Conservation (phyloP, 2,797 vertebrate species). For the Protosalanx chinensis region DNA sequence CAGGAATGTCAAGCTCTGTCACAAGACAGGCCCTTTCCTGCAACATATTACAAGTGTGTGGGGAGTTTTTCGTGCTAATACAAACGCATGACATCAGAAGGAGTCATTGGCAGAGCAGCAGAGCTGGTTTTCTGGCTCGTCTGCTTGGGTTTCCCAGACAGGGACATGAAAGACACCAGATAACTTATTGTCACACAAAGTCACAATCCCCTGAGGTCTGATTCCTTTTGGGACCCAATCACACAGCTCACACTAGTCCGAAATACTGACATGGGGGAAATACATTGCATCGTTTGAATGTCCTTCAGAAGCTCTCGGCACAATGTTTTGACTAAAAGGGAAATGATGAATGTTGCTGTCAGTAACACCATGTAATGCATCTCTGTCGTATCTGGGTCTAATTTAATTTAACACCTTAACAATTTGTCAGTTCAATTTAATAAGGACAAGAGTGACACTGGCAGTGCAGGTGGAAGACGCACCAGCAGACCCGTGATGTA, state of each 20-base stretch:
- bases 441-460: too few relatives aligned
- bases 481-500: too few relatives aligned
- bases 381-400: not conserved
- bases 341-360: too few relatives aligned
- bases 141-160: not conserved
- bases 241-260: too few relatives aligned
- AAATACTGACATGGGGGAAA: too few relatives aligned
- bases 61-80: conserved; percentile 11
- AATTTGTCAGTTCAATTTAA: too few relatives aligned
- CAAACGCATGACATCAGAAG: conserved; percentile 15
- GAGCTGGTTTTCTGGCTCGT: not conserved
- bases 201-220: not conserved
- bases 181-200: not conserved
- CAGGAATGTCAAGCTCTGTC: conserved; percentile 25
- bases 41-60: conserved; percentile 13
- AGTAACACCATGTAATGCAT: too few relatives aligned
- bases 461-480: too few relatives aligned
- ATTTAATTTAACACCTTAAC: not conserved
- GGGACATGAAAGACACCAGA: conserved; percentile 4
- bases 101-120: not conserved
- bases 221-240: not conserved
- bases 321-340: too few relatives aligned
- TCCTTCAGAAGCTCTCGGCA: too few relatives aligned
- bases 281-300: too few relatives aligned
- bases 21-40: conserved; percentile 20